A percentile compares a stretch with the other conserved stretches of the same genome.
Evolutionary conservation across 2,888 invertebrate species (phyloP).

Genomic region (Rhodophaea formosa): DNA sequence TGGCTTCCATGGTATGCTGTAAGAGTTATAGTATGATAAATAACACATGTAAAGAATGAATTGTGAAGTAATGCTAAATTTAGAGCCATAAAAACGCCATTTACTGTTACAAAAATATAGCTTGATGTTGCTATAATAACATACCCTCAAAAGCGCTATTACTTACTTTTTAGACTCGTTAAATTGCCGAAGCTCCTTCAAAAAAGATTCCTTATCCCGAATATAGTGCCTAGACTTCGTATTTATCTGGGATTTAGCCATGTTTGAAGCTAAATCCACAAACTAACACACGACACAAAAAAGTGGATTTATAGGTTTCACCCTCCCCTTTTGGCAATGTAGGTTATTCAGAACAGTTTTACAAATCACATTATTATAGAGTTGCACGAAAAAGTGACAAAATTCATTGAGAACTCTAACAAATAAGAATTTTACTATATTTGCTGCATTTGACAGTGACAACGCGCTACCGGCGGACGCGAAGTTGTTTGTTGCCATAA

Average conservation of each 20-base stretch:
- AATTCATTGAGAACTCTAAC: conserved; percentile 28
- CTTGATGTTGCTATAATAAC: conserved; percentile 2
- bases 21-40: conserved; percentile 60
- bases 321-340: not conserved
- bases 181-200: conserved; percentile 93
- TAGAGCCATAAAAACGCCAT: not conserved
- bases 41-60: not conserved
- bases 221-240: conserved; percentile 85
- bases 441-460: conserved; percentile 37
- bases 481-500: conserved; percentile 19
- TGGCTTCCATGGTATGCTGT: conserved; percentile 80
- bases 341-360: not conserved
- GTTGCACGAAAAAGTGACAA: conserved; percentile 23
- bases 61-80: not conserved
- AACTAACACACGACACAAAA: not conserved
- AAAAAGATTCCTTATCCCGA: conserved; percentile 89
- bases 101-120: not conserved
- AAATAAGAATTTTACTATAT: conserved; percentile 21
- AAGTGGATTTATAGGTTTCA: not conserved
- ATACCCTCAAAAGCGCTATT: conserved; percentile 16
- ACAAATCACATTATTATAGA: conserved; percentile 27
- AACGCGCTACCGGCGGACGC: conserved; percentile 29
- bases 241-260: conserved; percentile 77
- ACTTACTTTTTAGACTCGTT: conserved; percentile 95
- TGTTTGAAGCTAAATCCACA: conserved; percentile 34